phyloP scores from a whole-genome alignment of 1,140 invertebrate genomes.

The Procambarus virginalis region DNA sequence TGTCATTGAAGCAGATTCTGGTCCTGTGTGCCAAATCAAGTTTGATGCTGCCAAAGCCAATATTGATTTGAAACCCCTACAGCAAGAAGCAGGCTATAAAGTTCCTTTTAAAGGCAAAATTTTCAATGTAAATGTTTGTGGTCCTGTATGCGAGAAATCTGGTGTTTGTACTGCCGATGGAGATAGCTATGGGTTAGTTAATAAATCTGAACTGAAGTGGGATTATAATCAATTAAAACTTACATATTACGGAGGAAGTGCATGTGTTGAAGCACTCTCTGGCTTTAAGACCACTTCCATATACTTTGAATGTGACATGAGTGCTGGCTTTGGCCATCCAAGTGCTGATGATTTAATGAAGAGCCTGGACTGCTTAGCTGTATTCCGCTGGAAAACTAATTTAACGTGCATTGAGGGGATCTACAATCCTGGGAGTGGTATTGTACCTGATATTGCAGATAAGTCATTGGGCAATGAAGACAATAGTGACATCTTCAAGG shows the following conservation, averaged over 20 bases:
- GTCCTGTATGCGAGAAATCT: conserved; percentile 51
- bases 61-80: conserved; percentile 55
- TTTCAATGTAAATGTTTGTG: conserved; percentile 63
- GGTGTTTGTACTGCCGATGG: conserved; percentile 50
- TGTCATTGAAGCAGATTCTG: neutral
- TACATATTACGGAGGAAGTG: conserved; percentile 53
- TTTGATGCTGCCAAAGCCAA: conserved; percentile 61
- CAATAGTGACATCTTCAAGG: neutral
- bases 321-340: conserved; percentile 53
- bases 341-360: conserved; percentile 62
- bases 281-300: conserved; percentile 52
- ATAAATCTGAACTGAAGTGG: conserved; percentile 55
- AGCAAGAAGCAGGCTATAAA: conserved; percentile 38
- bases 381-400: conserved; percentile 64
- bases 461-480: neutral
- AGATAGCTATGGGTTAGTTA: conserved; percentile 54
- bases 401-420: conserved; percentile 64
- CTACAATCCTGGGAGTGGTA: conserved; percentile 27
- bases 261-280: conserved; percentile 35
- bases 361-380: conserved; percentile 22
- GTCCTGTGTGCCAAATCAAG: conserved; percentile 58
- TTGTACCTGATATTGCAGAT: neutral
- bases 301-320: conserved; percentile 66
- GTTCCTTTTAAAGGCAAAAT: conserved; percentile 43
- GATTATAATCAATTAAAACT: conserved; percentile 48